Evolutionary conservation across 2,113 vertebrate genomes (phyloP), one percentile per base, ranked within the genome.

Genomic region (Epinephelus lanceolatus): DNA sequence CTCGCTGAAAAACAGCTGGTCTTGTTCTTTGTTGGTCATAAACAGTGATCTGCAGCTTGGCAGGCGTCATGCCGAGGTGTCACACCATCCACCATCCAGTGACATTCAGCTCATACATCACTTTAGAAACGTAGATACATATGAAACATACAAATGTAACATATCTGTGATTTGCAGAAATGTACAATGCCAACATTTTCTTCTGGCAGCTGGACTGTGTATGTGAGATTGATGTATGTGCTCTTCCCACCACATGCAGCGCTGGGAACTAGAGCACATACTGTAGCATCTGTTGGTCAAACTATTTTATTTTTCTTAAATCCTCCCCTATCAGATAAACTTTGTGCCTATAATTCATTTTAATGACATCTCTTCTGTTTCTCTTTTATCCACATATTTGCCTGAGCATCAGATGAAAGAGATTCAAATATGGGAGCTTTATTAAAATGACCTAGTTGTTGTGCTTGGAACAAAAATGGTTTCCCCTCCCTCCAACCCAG

Each of bases 371-470:
- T 60, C 40, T 33, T 60, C 52, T 57, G 37, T 67, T 71, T 57
- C 21, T 56, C 23, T 62, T 73, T 79, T 47, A 70, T 77, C 40
- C 5, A 4, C 49, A 52, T 53, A 56, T 87, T 77, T 89, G 37
- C 52, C 59, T 67, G 7, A 63, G 18, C 71, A 74, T 63, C 14
- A 79, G 62, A 85, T 63, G 51, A 80, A 71, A 81, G 45, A 63
- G 27, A 81, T 81, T 85, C 42, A 83, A 86, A 86, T 45, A 30
- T 61, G n/a, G 7, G 1, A 65, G 60, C 57, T 55, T 78, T 84
- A 77, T 86, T 65, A 78, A 72, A 86, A 84, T 86, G 55, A 86
- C 56, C 81, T 40, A 62, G 72, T 81, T 79, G 55, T 83, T 88
- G 33, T 60, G 9, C 27, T 53, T 67, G 57, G 33, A 85, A 53